These are phyloP conservation scores for Pelodiscus sinensis DNA, from an alignment of 2,113 vertebrate genomes.

Conservation along the genomic window DNA sequence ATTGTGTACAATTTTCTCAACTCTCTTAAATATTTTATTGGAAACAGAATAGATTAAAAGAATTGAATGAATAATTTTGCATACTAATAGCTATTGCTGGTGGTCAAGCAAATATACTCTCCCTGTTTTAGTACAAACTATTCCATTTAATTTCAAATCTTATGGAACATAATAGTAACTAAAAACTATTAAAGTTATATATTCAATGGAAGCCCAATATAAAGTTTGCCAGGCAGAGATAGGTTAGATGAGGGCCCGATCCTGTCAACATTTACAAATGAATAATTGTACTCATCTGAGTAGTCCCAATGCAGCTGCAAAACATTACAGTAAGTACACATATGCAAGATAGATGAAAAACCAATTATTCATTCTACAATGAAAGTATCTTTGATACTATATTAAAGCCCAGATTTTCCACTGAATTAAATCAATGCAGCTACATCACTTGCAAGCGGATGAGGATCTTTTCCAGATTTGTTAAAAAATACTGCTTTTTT, in stretches of 20 bases:
- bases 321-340: neutral
- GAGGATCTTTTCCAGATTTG: neutral
- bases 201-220: neutral
- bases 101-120: neutral
- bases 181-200: neutral
- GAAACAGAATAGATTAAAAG: neutral
- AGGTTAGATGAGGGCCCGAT: neutral
- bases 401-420: neutral
- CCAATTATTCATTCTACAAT: neutral
- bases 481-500: neutral
- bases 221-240: neutral
- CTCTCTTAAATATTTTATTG: neutral
- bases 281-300: neutral
- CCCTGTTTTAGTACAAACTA: neutral
- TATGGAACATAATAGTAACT: neutral
- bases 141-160: neutral
- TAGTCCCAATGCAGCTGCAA: neutral
- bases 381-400: neutral
- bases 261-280: neutral
- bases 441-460: neutral
- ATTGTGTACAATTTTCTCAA: rapidly evolving
- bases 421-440: neutral
- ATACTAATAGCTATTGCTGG: neutral
- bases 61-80: neutral
- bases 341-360: neutral